Evolutionary conservation across 1,140 invertebrate genomes (phyloP), one percentile per base, ranked within the genome.

Genomic region (Druon quercuslanigerum): DNA sequence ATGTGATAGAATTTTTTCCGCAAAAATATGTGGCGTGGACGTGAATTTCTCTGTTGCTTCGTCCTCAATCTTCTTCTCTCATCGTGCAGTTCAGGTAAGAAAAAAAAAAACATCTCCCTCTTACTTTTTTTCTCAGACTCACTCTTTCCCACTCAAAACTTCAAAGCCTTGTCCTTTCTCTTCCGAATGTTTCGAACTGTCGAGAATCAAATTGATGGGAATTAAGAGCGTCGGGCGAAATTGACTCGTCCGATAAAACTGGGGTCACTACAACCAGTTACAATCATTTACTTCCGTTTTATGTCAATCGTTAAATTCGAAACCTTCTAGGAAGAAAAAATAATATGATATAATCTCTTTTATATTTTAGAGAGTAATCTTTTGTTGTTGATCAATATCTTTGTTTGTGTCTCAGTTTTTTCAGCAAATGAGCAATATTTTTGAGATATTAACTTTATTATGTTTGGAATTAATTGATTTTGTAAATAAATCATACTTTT

Each of bases 181-280:
- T 75, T 83, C 82, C 82, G 84, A 84, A 84, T 86, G 71, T 79
- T 73, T 74, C 73, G 50, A 86, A 85, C 86, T 81, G 71, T 19
- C 46, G 51, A 20, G 54, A 51, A 54, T 19, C 51, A 13, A 51
- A 71, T 25, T n/a, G 50, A 51, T 19, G 71, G 16, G 40, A 40
- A 77, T 74, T 79, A 74, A 72, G 19, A 78, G 77, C 78, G 78
- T 75, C 73, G 77, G 19, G 79, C 79, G 72, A 85, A 84, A 86
- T 84, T 85, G 83, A 82, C 81, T 82, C 74, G 82, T 79, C 73
- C 81, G 80, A 80, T 74, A 70, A 83, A 82, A 76, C 76, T 77
- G 50, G 74, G 73, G 66, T 83, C 78, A 84, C 81, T 79, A 77
- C 76, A 80, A 82, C 73, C 74, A 77, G 76, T 76, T 76, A 79